Evolutionary conservation across 2,797 vertebrate genomes (phyloP).

Genomic region (Chloroceryle amazona): DNA sequence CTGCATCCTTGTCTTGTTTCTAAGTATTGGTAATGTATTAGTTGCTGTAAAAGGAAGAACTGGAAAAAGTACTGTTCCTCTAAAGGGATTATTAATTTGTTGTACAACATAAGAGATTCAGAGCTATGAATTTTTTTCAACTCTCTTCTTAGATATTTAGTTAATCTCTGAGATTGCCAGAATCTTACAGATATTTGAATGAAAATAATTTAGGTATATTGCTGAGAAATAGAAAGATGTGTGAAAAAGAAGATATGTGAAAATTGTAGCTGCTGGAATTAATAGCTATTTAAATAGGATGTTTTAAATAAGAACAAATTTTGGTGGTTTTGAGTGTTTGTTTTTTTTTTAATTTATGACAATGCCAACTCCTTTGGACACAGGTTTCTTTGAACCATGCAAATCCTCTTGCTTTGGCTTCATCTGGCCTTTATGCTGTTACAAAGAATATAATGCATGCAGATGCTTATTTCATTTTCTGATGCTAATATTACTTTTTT

Average conservation of each 20-base stretch:
- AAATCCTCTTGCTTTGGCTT: not conserved
- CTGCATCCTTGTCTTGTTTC: not conserved
- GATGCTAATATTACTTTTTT: not conserved
- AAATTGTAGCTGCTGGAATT: not conserved
- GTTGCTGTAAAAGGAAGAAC: not conserved
- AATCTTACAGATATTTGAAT: not conserved
- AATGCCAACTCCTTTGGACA: not conserved
- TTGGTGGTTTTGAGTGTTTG: not conserved
- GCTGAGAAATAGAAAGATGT: not conserved
- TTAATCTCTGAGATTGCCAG: not conserved
- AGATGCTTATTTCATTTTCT: not conserved
- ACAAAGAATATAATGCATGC: not conserved
- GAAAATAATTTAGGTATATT: not conserved
- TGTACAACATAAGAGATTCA: not conserved
- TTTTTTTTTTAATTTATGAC: not conserved
- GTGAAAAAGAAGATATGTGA: not conserved
- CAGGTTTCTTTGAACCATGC: not conserved
- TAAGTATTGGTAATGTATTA: not conserved
- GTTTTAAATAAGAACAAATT: not conserved
- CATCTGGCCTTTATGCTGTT: not conserved
- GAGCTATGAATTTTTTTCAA: rapidly evolving
- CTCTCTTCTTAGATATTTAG: not conserved
- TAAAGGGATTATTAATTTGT: not conserved
- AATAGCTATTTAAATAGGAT: not conserved
- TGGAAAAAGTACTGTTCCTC: not conserved